Evolutionary conservation across 2,888 invertebrate species (phyloP), one percentile per base, ranked within the genome.

Genomic region (Euzophera pinguis): DNA sequence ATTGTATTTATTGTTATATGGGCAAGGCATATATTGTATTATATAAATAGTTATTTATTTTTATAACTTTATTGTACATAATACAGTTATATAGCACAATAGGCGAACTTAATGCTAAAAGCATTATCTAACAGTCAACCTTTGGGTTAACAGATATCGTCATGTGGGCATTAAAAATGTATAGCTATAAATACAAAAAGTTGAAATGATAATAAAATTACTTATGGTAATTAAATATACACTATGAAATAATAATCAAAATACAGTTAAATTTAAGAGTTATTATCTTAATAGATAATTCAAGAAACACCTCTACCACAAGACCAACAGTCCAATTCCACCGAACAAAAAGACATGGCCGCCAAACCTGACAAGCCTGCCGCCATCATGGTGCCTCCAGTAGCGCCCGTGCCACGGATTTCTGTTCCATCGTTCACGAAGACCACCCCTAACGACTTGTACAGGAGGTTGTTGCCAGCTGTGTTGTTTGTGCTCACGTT

Each of bases 401-500:
- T 64, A 1, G 50, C 63, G 0, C 64, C 74, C 0, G 47, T 41
- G 0, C 70, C 78, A 0, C 63, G 74, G 9, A 60, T 78, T 10
- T 68, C 80, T 0, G 61, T 84, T 10, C 84, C 85, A 0, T 61
- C 78, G 1, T 79, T 89, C 59, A 81, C 82, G 0, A 89, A 89
- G 60, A 79, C 81, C 0, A 73, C 85, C 0, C 89, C 89, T 0
- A 87, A 86, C 69, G 90, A 90, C 17, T 53, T 90, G 56, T 90
- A 87, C 54, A 74, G 91, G 52, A 80, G 85, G 59, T 81, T 94
- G 55, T 78, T 94, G 69, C 95, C 95, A 0, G 92, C 94, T 32
- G 92, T 94, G 45, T 86, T 95, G 60, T 96, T 95, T 84, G 91
- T 95, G 60, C 87, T 95, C 57, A 95, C 95, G 8, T 96, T 96